Conservation (phyloP, 2,888 invertebrate species). For the Polymixis lichenea region DNA sequence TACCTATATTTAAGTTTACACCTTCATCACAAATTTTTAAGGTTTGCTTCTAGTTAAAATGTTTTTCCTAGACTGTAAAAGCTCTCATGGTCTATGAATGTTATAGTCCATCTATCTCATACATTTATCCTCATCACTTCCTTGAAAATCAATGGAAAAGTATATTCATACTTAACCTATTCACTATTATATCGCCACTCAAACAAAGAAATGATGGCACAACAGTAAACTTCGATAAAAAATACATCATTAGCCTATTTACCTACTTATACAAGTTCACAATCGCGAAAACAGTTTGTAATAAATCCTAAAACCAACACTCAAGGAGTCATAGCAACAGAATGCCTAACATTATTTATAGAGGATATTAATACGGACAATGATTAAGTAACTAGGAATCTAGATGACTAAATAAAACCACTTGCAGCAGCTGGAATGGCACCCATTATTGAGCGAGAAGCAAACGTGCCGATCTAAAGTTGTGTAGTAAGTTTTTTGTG, state of each 20-base stretch:
- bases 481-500: conserved; percentile 70
- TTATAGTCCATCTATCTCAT: background rate
- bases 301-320: conserved; percentile 30
- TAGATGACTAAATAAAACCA: conserved; percentile 60
- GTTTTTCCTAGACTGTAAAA: background rate
- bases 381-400: conserved; percentile 63
- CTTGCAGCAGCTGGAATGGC: conserved; percentile 53
- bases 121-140: conserved; percentile 1
- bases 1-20: conserved; percentile 24
- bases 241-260: conserved; percentile 64
- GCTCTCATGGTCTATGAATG: background rate
- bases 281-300: conserved; percentile 21
- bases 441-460: conserved; percentile 55
- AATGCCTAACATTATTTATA: conserved; percentile 39
- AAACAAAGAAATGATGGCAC: conserved; percentile 58
- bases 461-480: conserved; percentile 56
- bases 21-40: background rate
- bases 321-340: conserved; percentile 23
- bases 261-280: conserved; percentile 58
- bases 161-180: conserved; percentile 11
- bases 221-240: conserved; percentile 61
- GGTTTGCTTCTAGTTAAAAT: too few relatives aligned
- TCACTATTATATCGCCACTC: conserved; percentile 27
- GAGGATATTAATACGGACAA: conserved; percentile 33
- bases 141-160: conserved; percentile 1